A percentile compares a stretch with the other conserved stretches of the same genome.
Evolutionary conservation across 2,888 invertebrate genomes (phyloP).

Genomic region (Carterocephalus palaemon): DNA sequence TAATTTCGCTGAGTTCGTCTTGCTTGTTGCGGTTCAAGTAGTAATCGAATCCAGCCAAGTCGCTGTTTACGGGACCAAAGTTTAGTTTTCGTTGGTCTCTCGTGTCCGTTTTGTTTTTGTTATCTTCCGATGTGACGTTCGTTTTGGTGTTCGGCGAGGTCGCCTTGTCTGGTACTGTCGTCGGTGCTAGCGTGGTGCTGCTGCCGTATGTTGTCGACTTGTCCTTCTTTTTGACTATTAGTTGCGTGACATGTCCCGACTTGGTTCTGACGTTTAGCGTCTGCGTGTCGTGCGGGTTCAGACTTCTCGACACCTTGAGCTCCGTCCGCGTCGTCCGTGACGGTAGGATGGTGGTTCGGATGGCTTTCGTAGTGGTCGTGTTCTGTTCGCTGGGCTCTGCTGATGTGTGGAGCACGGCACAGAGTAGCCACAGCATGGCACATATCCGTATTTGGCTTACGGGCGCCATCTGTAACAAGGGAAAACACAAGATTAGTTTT

Average conservation of each 20-base stretch:
- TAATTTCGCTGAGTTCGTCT: slow-evolving; percentile 65
- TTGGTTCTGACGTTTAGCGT: slow-evolving; percentile 87
- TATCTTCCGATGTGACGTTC: slow-evolving; percentile 49
- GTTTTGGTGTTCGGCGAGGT: slow-evolving; percentile 41
- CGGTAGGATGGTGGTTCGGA: slow-evolving; percentile 68
- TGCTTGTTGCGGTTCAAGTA: slow-evolving; percentile 66
- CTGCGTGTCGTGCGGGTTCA: slow-evolving; percentile 87
- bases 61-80: slow-evolving; percentile 61
- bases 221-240: slow-evolving; percentile 86
- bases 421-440: slow-evolving; percentile 59
- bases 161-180: slow-evolving; percentile 55
- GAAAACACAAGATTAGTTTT: slow-evolving; percentile 7
- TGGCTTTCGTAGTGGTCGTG: slow-evolving; percentile 62
- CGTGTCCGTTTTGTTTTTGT: slow-evolving; percentile 63
- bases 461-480: slow-evolving; percentile 72
- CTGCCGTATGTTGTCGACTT: slow-evolving; percentile 61
- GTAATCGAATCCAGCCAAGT: slow-evolving; percentile 71
- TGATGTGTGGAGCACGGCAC: slow-evolving; percentile 39
- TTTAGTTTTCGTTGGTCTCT: slow-evolving; percentile 70
- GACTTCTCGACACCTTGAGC: slow-evolving; percentile 86
- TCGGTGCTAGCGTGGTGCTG: slow-evolving; percentile 46
- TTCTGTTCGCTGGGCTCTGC: slow-evolving; percentile 51
- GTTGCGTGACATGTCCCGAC: slow-evolving; percentile 86
- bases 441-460: slow-evolving; percentile 57
- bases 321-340: slow-evolving; percentile 85